Evolutionary conservation across 2,797 vertebrate genomes (phyloP), one percentile per base, ranked within the genome.

Genomic region (Cottoperca gobio): DNA sequence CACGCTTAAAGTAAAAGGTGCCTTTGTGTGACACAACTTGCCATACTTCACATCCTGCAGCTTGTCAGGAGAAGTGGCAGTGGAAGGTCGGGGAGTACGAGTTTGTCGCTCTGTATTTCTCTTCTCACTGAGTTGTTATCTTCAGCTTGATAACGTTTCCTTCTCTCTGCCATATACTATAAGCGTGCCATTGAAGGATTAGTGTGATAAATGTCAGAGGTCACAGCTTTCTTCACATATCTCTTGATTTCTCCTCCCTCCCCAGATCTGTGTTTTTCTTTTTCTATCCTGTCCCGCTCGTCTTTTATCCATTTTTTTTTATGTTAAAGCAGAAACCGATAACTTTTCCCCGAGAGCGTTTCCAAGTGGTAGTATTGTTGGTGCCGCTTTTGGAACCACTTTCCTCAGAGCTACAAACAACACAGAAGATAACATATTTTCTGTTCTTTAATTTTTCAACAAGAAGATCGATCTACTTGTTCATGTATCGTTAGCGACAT

Each of bases 161-260:
- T 37, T 28, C 26, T 33, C 64, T n/a, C 24, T 35, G 53, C 14
- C 4, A 71, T 71, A 80, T 75, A 59, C 23, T 49, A 40, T 31
- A 61, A 80, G 76, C 70, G 82, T 70, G 48, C 67, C 42, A 13
- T 45, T 60, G 54, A 81, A 49, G 52, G 76, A 80, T 80, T 49
- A 46, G 62, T 63, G 42, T 24, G 61, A 74, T 79, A 60, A 86
- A 88, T 75, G 74, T 76, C 76, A 84, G 73, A 80, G 65, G 64
- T 63, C 33, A 19, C 52, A 21, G 54, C 59, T 61, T 42, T 54
- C 49, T 52, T 66, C 58, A 23, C 58, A 54, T 35, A 11, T 43
- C 66, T 35, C 43, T 64, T 64, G 50, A 48, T 49, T 60, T 35
- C 21, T 52, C 63, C 8, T 48, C 31, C 49, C 6, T 1, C 5